Percentiles rank a stretch among this genome's conserved stretches.
Conservation (phyloP, 2,888 invertebrate genomes). For the Gymnosoma rotundatum region DNA sequence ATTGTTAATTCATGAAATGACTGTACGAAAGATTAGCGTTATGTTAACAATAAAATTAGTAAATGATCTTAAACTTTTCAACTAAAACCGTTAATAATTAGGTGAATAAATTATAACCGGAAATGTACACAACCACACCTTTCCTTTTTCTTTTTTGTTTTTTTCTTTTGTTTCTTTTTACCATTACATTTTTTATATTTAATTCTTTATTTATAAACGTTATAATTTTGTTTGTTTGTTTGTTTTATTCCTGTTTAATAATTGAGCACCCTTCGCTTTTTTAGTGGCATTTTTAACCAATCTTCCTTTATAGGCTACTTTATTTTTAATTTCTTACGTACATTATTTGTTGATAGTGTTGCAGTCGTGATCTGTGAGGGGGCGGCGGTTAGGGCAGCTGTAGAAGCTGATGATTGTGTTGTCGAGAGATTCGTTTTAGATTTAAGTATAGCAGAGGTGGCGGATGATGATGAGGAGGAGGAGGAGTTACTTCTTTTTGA, state of each 20-base stretch:
- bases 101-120: too few relatives aligned
- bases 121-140: too few relatives aligned
- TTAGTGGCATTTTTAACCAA: slow-evolving; percentile 59
- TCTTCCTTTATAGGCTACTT: slow-evolving; percentile 55
- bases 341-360: slow-evolving; percentile 46
- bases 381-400: not conserved
- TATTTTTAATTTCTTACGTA: slow-evolving; percentile 54
- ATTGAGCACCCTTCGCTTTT: slow-evolving; percentile 63
- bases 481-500: slow-evolving; percentile 14
- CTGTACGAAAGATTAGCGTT: too few relatives aligned
- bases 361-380: slow-evolving; percentile 5
- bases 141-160: not conserved
- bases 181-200: not conserved
- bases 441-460: slow-evolving; percentile 8
- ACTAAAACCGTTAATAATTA: too few relatives aligned
- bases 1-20: too few relatives aligned
- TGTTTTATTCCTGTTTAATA: slow-evolving; percentile 33
- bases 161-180: too few relatives aligned
- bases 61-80: too few relatives aligned
- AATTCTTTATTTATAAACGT: slow-evolving; percentile 1
- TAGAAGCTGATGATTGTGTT: not conserved
- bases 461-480: not conserved
- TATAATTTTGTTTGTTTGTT: not conserved
- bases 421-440: slow-evolving; percentile 45
- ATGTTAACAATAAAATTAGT: too few relatives aligned